These are phyloP conservation scores for Lepidocolaptes lacrymiger DNA, from an alignment of 2,797 vertebrate species.

Conservation along the genomic window DNA sequence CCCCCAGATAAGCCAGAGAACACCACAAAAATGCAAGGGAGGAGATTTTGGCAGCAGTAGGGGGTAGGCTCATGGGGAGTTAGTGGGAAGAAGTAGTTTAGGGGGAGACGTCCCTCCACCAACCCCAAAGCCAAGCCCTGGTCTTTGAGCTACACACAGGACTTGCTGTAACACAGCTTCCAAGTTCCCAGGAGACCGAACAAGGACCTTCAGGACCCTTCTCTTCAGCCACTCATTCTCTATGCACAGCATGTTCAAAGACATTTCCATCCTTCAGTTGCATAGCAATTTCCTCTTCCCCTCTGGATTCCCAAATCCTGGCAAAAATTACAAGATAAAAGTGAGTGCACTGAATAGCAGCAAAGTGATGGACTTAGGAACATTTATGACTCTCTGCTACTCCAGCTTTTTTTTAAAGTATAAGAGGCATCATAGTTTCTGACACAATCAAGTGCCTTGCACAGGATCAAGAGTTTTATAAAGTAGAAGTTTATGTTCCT, in stretches of 20 bases:
- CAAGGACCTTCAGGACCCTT: neutral
- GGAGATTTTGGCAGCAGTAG: neutral
- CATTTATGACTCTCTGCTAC: rapidly evolving
- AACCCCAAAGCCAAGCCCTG: neutral
- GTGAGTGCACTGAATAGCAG: neutral
- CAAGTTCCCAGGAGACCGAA: neutral
- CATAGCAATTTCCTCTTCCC: neutral
- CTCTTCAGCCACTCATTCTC: neutral
- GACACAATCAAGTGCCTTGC: neutral
- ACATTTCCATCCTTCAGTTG: neutral
- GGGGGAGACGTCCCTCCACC: neutral
- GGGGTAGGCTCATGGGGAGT: neutral
- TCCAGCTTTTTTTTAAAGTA: neutral
- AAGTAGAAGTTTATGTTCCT: neutral
- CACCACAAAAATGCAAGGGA: neutral
- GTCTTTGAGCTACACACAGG: neutral
- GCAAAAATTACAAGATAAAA: neutral
- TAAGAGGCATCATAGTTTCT: neutral
- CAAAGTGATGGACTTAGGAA: neutral
- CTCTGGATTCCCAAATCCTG: neutral
- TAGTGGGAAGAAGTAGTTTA: neutral
- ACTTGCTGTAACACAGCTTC: neutral
- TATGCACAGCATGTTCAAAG: neutral
- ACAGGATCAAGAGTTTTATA: neutral
- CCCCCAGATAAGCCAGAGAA: neutral